Base-by-base conservation (phyloP, 2,888 invertebrate species). In the Apamea sordens region DNA sequence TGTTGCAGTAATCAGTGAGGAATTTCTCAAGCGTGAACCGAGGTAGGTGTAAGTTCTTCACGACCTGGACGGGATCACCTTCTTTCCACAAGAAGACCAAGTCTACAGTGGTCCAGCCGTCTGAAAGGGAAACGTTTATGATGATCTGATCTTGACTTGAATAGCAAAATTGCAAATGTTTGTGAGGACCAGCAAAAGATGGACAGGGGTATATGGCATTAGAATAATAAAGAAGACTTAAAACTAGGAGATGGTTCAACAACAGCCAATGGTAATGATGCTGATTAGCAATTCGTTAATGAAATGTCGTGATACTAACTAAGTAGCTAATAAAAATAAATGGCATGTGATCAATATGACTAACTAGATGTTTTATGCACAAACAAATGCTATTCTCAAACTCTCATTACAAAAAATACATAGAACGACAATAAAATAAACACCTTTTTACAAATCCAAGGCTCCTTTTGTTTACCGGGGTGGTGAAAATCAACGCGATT, bases 51-150 rank as follows among this genome's bases (percentile, higher is more conserved):
- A 99, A 97, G 95, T 99, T 99, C 95, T 99, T 99, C 89, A 99
- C 99, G 88, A 99, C 99, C 97, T 99, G 99, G 78, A 99, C 99
- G 3, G 99, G 99, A 95, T 99, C 99, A 53, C 98, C 98, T 94
- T 99, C 98, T 95, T 99, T 99, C 99, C 99, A 99, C 89, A 99
- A 97, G 97, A 99, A 99, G 90, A 99, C 99, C 92, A 99, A 97
- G 97, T 99, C 99, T 89, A 98, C 98, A 70, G 99, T 99, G 69
- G 99, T 99, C 98, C 99, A 99, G 85, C 99, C 99, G 95, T 99
- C 99, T 99, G 95, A 3, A 73, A 68, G 70, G n/a, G 70, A 80
- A 74, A 80, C 1, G 0, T 28, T 69, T 50, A 64, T 83, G 64
- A 59, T 61, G 50, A 78, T 47, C 8, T 24, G 68, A 7, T 50